phyloP scores from a whole-genome alignment of 2,113 vertebrate species.

The Setophaga coronata region DNA sequence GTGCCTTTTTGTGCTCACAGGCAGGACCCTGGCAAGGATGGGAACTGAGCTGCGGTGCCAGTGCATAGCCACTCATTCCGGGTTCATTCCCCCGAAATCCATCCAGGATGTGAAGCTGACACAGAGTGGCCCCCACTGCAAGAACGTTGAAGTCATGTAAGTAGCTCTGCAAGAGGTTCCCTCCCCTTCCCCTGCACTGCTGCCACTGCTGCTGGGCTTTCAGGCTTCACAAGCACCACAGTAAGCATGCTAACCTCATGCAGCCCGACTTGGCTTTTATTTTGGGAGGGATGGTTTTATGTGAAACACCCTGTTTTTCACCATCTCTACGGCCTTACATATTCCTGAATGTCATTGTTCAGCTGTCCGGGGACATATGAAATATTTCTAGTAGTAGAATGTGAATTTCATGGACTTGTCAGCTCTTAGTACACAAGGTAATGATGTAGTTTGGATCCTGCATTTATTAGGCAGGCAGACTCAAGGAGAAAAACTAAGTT shows the following conservation, averaged over 20 bases:
- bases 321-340: accelerated
- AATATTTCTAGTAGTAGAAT: background rate
- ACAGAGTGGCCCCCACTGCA: slow-evolving; percentile 83
- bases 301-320: background rate
- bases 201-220: background rate
- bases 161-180: slow-evolving; percentile 31
- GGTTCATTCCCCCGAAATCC: slow-evolving; percentile 67
- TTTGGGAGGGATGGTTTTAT: background rate
- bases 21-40: slow-evolving; percentile 55
- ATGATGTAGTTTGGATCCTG: background rate
- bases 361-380: background rate
- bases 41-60: slow-evolving; percentile 82
- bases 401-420: background rate
- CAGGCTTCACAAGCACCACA: accelerated
- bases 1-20: slow-evolving; percentile 38
- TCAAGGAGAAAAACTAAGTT: background rate
- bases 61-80: slow-evolving; percentile 80
- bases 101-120: slow-evolving; percentile 83
- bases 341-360: background rate
- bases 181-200: background rate
- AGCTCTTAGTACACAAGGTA: accelerated
- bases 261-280: background rate
- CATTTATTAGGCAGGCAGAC: background rate
- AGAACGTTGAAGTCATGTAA: slow-evolving; percentile 89
- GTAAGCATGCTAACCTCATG: background rate